phyloP scores from a whole-genome alignment of 1,140 invertebrate genomes.

The Drosophila kikkawai region DNA sequence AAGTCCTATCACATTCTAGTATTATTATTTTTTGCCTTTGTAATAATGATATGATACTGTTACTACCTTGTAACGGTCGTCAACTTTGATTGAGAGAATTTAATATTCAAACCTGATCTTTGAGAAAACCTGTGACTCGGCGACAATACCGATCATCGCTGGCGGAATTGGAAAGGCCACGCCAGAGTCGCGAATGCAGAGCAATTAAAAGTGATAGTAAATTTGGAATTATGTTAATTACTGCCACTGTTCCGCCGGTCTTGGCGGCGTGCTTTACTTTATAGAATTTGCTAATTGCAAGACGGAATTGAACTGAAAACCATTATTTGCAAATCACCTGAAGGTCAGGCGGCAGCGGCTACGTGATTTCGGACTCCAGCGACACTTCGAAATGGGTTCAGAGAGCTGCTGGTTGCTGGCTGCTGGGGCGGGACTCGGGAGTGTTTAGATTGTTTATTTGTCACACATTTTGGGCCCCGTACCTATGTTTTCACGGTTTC shows the following conservation, averaged over 20 bases:
- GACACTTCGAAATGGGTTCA: slow-evolving; percentile 32
- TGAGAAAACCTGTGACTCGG: slow-evolving; percentile 23
- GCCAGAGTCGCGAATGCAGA: slow-evolving; percentile 34
- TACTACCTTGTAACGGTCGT: slow-evolving; percentile 17
- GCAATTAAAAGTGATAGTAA: slow-evolving; percentile 78
- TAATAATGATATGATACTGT: neutral
- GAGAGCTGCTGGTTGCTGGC: neutral
- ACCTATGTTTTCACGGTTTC: slow-evolving; percentile 48
- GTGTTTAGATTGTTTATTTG: slow-evolving; percentile 30
- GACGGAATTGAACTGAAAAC: slow-evolving; percentile 71
- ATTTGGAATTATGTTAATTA: slow-evolving; percentile 75
- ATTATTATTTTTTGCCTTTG: neutral
- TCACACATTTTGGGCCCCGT: slow-evolving; percentile 10
- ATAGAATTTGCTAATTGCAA: slow-evolving; percentile 62
- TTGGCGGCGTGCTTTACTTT: slow-evolving; percentile 37
- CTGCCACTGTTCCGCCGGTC: slow-evolving; percentile 42
- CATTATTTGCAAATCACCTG: slow-evolving; percentile 57
- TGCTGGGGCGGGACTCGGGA: slow-evolving; percentile 19
- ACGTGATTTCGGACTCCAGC: slow-evolving; percentile 48
- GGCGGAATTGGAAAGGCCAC: slow-evolving; percentile 62
- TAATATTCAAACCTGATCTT: neutral
- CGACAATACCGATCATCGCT: slow-evolving; percentile 37
- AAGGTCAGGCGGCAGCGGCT: slow-evolving; percentile 50
- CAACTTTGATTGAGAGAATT: slow-evolving; percentile 1
- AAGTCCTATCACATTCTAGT: neutral